Evolutionary conservation across 1,140 invertebrate genomes (phyloP), one percentile per base, ranked within the genome.

Genomic region (Tetranychus urticae): DNA sequence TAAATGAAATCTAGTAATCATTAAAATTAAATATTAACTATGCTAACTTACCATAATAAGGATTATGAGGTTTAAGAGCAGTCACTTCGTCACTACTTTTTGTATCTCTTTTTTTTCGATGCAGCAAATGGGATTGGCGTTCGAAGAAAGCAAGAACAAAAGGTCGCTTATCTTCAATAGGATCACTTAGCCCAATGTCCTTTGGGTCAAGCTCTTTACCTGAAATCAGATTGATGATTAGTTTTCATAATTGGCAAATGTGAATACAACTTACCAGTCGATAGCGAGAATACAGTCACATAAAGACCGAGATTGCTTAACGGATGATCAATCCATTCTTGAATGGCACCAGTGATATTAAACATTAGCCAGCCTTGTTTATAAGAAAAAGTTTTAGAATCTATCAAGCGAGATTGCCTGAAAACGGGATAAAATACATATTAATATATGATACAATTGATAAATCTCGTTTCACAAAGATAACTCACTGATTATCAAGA

Each of bases 301-400:
- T 87, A 88, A n/a, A 94, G 77, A 54, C 89, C 90, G 60, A 81
- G 79, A 72, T 94, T 93, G n/a, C 80, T 77, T 3, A 79, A 73
- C 0, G 85, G 82, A 65, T 82, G 80, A 14, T 78, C 73, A 48
- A 66, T 62, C 67, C 67, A 68, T n/a, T 59, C 60, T 10, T 62
- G 7, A 2, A 68, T 52, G 33, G 67, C 48, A 36, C 37, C 59
- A 12, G 67, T 68, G 10, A 67, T 67, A 62, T 68, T 68, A 33
- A 68, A 64, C 4, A 36, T 46, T 8, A 68, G 14, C 67, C 67
- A 68, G 3, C 67, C 67, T 33, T 54, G 34, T 13, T 36, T 36
- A 6, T 56, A 14, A 2, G 34, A 5, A 34, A 60, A 37, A 54
- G 33, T 56, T 36, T 56, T 35, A 10, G 31, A 36, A 36, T 56